phyloP scores from a whole-genome alignment of 2,888 invertebrate species.

The Trilocha varians region DNA sequence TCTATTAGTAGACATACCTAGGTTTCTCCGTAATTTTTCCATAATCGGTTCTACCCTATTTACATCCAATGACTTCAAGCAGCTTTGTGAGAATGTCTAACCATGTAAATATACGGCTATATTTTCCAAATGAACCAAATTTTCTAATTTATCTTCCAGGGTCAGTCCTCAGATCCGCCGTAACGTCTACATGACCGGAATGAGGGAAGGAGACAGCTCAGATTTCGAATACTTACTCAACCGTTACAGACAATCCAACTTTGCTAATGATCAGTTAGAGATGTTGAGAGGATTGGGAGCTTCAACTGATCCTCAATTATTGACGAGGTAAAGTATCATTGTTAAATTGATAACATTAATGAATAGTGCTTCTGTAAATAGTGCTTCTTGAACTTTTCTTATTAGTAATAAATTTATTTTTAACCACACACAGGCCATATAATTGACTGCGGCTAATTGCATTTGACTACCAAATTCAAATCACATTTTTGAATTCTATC shows the following conservation, averaged over 20 bases:
- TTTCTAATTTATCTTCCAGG: constrained; percentile 29
- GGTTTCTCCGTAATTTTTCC: no score
- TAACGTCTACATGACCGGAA: constrained; percentile 75
- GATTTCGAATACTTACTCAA: constrained; percentile 75
- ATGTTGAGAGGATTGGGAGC: constrained; percentile 67
- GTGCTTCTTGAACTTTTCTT: no score
- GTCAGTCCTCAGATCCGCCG: constrained; percentile 73
- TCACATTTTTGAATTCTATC: background rate
- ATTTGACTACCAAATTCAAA: no score
- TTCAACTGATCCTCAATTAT: constrained; percentile 30
- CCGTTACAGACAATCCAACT: constrained; percentile 41
- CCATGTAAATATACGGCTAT: no score
- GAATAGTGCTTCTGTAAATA: background rate
- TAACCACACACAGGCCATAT: no score
- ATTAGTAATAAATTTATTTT: no score
- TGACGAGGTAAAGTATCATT: constrained; percentile 35
- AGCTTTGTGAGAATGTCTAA: no score
- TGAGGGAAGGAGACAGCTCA: constrained; percentile 69
- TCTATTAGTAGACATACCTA: no score
- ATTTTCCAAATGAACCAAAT: background rate
- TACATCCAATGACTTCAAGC: no score
- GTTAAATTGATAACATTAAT: background rate
- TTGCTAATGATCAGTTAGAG: constrained; percentile 60
- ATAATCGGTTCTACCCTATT: no score
- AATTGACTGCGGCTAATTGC: no score